A percentile compares a stretch with the other conserved stretches of the same genome.
Conservation (phyloP, 1,140 invertebrate genomes). For the Venturia canescens region DNA sequence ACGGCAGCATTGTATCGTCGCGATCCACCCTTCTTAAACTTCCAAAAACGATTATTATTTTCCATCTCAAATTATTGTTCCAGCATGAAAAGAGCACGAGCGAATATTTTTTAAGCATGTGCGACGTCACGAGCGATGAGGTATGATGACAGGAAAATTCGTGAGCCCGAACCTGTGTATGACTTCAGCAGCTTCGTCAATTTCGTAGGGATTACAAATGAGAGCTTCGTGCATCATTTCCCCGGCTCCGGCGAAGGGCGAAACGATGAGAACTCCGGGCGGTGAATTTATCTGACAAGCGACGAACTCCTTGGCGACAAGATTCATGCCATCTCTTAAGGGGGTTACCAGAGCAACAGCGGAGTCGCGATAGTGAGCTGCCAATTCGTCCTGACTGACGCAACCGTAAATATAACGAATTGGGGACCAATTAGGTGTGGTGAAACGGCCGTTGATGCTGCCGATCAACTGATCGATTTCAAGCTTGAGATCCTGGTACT, state of each 20-base stretch:
- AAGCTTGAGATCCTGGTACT: slow-evolving; percentile 93
- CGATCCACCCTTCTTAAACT: too few species aligned
- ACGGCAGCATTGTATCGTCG: too few species aligned
- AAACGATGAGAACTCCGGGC: slow-evolving; percentile 92
- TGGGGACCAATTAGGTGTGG: slow-evolving; percentile 93
- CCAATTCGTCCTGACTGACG: slow-evolving; percentile 90
- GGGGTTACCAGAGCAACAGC: slow-evolving; percentile 92
- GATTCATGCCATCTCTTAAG: slow-evolving; percentile 93
- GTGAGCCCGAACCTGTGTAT: slow-evolving; percentile 83
- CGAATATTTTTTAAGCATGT: too few species aligned
- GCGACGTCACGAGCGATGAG: too few species aligned
- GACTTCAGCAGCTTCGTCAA: slow-evolving; percentile 90
- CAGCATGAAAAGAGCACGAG: too few species aligned
- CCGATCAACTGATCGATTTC: slow-evolving; percentile 94
- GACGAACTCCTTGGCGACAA: slow-evolving; percentile 95
- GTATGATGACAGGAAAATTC: background rate
- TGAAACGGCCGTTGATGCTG: slow-evolving; percentile 90
- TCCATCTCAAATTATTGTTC: too few species aligned
- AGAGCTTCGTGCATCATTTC: slow-evolving; percentile 95
- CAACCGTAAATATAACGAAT: slow-evolving; percentile 95
- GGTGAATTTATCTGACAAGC: slow-evolving; percentile 93
- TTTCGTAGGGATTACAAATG: slow-evolving; percentile 93
- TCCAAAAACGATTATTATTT: too few species aligned
- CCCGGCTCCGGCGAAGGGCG: slow-evolving; percentile 92
- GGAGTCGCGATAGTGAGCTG: slow-evolving; percentile 90